These are phyloP conservation scores for Pachyramphus minor DNA, from an alignment of 2,113 vertebrate species.

Conservation along the genomic window DNA sequence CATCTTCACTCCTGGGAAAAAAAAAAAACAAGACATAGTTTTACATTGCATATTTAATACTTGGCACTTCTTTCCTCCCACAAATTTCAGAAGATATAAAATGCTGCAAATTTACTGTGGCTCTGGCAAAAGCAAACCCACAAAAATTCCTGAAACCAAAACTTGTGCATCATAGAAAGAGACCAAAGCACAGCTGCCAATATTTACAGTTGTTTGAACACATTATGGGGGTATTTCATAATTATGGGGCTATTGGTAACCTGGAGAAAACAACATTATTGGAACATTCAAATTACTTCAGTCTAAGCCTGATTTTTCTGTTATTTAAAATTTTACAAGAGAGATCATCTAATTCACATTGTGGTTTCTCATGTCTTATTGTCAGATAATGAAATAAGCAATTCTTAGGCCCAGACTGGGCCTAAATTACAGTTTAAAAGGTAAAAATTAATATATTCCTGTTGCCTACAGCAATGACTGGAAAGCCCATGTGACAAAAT, in stretches of 20 bases:
- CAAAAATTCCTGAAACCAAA: neutral
- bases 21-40: neutral
- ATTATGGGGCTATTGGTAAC: neutral
- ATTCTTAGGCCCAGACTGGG: neutral
- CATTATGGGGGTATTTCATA: neutral
- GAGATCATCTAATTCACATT: neutral
- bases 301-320: neutral
- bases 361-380: neutral
- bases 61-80: neutral
- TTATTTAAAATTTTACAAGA: neutral
- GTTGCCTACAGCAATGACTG: neutral
- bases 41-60: neutral
- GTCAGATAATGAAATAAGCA: neutral
- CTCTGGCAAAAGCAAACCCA: neutral
- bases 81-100: neutral
- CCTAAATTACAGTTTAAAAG: neutral
- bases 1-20: constrained; percentile 82
- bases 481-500: neutral
- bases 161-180: neutral
- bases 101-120: neutral
- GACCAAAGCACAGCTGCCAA: neutral
- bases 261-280: neutral
- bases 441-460: neutral
- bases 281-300: neutral
- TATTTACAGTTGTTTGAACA: neutral